Evolutionary conservation across 2,113 vertebrate genomes (phyloP).

Genomic region (Colaptes auratus): DNA sequence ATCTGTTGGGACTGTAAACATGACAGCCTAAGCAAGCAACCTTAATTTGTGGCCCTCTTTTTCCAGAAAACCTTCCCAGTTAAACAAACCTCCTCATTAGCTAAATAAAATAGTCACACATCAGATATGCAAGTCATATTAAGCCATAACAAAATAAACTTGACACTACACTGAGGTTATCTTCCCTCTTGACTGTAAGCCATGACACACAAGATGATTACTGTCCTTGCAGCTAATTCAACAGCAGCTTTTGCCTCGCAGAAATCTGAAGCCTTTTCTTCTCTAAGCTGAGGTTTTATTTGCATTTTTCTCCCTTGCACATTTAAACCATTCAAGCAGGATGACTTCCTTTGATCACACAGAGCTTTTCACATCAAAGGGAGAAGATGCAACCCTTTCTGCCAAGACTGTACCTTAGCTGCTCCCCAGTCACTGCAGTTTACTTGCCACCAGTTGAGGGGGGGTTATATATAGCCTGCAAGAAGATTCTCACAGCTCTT

Average conservation of each 20-base stretch:
- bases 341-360: background rate
- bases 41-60: background rate
- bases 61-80: background rate
- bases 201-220: background rate
- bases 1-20: background rate
- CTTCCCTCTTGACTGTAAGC: background rate
- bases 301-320: background rate
- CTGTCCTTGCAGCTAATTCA: background rate
- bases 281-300: background rate
- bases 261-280: background rate
- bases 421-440: background rate
- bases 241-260: background rate
- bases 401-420: background rate
- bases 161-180: background rate
- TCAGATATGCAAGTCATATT: background rate
- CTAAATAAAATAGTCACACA: background rate
- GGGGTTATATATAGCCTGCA: background rate
- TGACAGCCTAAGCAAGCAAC: background rate
- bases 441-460: background rate
- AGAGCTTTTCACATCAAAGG: background rate
- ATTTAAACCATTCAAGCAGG: background rate
- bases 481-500: background rate
- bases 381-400: background rate
- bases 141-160: background rate
- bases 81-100: background rate